Base-by-base conservation (phyloP, 2,113 vertebrate species). In the Chroicocephalus ridibundus region DNA sequence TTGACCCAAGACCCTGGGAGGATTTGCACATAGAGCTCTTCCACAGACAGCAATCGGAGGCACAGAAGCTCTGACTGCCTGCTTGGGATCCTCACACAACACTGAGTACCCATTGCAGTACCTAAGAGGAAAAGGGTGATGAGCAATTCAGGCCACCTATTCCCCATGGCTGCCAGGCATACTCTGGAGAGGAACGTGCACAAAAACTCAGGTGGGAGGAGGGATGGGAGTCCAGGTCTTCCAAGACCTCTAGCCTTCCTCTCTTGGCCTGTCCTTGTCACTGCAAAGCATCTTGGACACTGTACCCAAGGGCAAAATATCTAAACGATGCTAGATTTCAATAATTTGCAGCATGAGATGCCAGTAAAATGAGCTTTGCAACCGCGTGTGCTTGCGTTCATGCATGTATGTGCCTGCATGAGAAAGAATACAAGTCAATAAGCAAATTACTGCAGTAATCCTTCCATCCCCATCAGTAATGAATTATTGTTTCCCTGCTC, bases 401-500 rank as follows among this genome's bases (percentile, higher is more conserved):
- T 26, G 47, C 21, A 1, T 10, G 29, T 15, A 32, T 8, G 10
- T 54, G 32, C 34, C 60, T 0, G 0, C 17, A 22, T 4, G 60
- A 87, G 87, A 72, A 85, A 65, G 32, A 60, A 34, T 13, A 71
- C 13, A 81, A 87, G 79, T 65, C 87, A 93, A 86, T 47, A 92
- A 91, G 47, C 64, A 93, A 96, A 92, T 89, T 57, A 61, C 58
- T 82, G 34, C n/a, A 71, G 64, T 52, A 86, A 97, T 92, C 64
- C 83, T 92, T 80, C 90, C 88, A n/a, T 66, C 88, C 78, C 77
- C 71, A 86, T 36, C 71, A 66, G 86, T 68, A 93, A 88, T 36
- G 68, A 95, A 94, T 76, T 52, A 90, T 54, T 90, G 49, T 85
- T 90, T 51, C 87, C 86, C 40, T 19, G 61, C 57, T 97, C 85